A percentile compares a stretch with the other conserved stretches of the same genome.
Conservation (phyloP, 2,797 vertebrate species). For the Acridotheres tristis region DNA sequence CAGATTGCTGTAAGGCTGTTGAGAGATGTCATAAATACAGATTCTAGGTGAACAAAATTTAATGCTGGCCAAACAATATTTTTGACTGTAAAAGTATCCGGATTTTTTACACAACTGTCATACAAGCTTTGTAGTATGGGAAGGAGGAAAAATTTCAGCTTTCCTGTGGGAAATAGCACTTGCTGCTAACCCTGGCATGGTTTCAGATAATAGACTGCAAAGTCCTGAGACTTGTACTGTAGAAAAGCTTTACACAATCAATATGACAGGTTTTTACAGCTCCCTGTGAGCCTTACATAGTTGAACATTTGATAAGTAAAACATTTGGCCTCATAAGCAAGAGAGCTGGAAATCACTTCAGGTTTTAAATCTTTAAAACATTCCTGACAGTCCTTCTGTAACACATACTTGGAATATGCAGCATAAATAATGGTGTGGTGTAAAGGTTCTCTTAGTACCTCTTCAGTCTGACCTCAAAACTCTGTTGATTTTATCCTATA, state of each 20-base stretch:
- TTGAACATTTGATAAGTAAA: constrained; percentile 38
- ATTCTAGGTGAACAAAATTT: not conserved
- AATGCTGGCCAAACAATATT: not conserved
- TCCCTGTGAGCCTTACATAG: constrained; percentile 5
- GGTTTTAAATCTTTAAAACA: constrained; percentile 37
- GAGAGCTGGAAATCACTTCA: constrained; percentile 36
- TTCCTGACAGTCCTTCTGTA: constrained; percentile 5
- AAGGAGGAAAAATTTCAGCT: not conserved
- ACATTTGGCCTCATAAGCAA: constrained; percentile 14
- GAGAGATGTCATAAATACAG: constrained; percentile 2
- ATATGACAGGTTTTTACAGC: constrained; percentile 24
- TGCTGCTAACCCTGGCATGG: constrained; percentile 2
- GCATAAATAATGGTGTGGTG: not conserved
- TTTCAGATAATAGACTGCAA: constrained; percentile 23
- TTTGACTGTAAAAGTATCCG: not conserved
- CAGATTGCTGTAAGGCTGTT: not conserved
- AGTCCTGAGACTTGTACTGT: not conserved
- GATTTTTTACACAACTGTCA: constrained; percentile 7
- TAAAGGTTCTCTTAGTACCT: not conserved
- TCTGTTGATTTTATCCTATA: constrained; percentile 1
- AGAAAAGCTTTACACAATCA: constrained; percentile 12
- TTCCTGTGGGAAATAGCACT: constrained; percentile 31
- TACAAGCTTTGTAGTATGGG: not conserved
- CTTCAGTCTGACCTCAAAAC: not conserved
- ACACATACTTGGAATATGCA: not conserved